These are phyloP conservation scores for Polymixis lichenea DNA, from an alignment of 2,888 invertebrate species.

Conservation along the genomic window DNA sequence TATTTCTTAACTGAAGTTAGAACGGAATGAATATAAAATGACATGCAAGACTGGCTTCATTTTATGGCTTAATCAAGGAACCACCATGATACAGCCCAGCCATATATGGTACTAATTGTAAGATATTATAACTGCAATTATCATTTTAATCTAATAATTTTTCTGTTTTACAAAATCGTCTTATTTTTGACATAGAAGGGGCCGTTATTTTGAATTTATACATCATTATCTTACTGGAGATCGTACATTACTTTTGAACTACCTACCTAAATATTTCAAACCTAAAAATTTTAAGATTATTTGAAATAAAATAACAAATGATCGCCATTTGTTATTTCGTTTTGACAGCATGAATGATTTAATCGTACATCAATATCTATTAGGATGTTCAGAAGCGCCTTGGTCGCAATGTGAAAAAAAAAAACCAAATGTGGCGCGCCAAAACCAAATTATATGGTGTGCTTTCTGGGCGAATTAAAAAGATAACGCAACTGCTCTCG, in stretches of 20 bases:
- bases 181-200: neutral
- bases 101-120: constrained; percentile 36
- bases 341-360: constrained; percentile 43
- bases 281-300: neutral
- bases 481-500: constrained; percentile 26
- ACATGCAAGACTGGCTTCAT: constrained; percentile 55
- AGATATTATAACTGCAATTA: constrained; percentile 46
- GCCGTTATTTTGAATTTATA: neutral
- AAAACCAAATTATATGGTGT: constrained; percentile 35
- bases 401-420: constrained; percentile 21
- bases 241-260: neutral
- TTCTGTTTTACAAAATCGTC: constrained; percentile 35
- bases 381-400: constrained; percentile 29
- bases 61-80: constrained; percentile 61
- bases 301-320: constrained; percentile 17
- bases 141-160: constrained; percentile 31
- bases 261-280: neutral
- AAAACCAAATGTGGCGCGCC: neutral
- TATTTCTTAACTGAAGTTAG: constrained; percentile 29
- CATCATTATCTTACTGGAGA: neutral
- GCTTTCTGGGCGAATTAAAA: constrained; percentile 29
- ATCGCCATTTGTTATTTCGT: constrained; percentile 25
- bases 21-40: constrained; percentile 54
- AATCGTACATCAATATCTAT: constrained; percentile 40
- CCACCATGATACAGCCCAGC: constrained; percentile 17